These are phyloP conservation scores for Gymnarchus niloticus DNA, from an alignment of 2,113 vertebrate species.

Conservation along the genomic window DNA sequence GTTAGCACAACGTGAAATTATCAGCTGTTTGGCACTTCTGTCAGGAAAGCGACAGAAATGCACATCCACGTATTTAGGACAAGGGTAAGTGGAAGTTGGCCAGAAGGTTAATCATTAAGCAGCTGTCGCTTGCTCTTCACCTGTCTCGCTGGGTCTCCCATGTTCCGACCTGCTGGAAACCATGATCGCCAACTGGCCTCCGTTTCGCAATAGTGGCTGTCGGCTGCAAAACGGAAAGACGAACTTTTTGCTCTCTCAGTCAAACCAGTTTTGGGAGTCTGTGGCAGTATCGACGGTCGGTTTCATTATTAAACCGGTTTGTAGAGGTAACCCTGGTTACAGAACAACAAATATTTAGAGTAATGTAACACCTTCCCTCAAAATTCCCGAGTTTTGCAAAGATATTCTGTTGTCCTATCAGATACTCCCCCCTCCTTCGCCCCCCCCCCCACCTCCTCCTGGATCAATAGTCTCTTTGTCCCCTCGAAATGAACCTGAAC, in stretches of 20 bases:
- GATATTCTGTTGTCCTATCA: conserved; percentile 63
- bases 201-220: conserved; percentile 37
- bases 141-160: neutral
- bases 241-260: neutral
- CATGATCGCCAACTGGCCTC: conserved; percentile 6
- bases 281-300: conserved; percentile 45
- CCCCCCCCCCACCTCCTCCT: conserved; percentile 38
- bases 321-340: conserved; percentile 73
- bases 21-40: neutral
- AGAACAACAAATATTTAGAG: conserved; percentile 86
- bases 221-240: conserved; percentile 30
- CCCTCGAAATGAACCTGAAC: conserved; percentile 57
- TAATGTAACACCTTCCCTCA: conserved; percentile 80
- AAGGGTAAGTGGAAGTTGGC: conserved; percentile 14
- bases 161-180: conserved; percentile 29
- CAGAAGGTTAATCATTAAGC: conserved; percentile 32
- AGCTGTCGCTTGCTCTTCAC: conserved; percentile 39
- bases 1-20: no score
- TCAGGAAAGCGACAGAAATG: neutral
- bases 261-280: neutral
- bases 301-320: conserved; percentile 65
- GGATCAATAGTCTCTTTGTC: conserved; percentile 63
- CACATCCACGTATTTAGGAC: conserved; percentile 6
- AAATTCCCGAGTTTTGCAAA: conserved; percentile 82
- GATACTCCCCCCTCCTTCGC: conserved; percentile 47